Base-by-base conservation (phyloP, 2,113 vertebrate species). In the Gobiocypris rarus region DNA sequence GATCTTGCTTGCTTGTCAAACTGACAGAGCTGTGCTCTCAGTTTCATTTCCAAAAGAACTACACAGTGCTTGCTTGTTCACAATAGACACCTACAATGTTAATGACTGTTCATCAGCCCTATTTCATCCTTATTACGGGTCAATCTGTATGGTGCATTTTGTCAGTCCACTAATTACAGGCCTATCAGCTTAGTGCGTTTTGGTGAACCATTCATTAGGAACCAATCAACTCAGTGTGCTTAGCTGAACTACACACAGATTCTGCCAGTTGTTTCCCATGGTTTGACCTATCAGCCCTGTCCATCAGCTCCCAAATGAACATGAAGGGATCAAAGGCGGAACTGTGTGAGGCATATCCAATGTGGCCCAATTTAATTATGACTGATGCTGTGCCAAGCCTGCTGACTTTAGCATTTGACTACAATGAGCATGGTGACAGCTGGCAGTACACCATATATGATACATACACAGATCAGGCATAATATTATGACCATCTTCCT, bases 131-230 rank as follows among this genome's bases (percentile, higher is more conserved):
- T 56, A 75, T 83, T 83, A 75, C 10, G 28, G 43, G 34, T 58
- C 77, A 80, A 80, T 80, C 77, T 65, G n/a, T 14, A 80, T 48
- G 38, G 63, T 71, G 83, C 11, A 59, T 70, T 69, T 70, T 71
- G 63, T 54, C 67, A 77, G 67, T 63, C 45, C 56, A 1, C 48
- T 81, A 71, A 83, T 88, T 85, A 85, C 54, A 71, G 79, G 75
- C 81, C 81, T 81, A 88, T 88, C 82, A 88, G 84, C 52, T 75
- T 76, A 38, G 43, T 52, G 50, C 38, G 17, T 79, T 63, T 83
- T 80, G 48, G 59, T 88, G 77, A 88, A 63, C 61, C 59, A 1
- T 34, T 84, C 82, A 86, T 86, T 88, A 83, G 77, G 63, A 76
- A 79, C 82, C 77, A 86, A 86, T 88, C 78, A 86, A 67, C 78